Conservation (phyloP, 2,797 vertebrate species). For the Brotula barbata region DNA sequence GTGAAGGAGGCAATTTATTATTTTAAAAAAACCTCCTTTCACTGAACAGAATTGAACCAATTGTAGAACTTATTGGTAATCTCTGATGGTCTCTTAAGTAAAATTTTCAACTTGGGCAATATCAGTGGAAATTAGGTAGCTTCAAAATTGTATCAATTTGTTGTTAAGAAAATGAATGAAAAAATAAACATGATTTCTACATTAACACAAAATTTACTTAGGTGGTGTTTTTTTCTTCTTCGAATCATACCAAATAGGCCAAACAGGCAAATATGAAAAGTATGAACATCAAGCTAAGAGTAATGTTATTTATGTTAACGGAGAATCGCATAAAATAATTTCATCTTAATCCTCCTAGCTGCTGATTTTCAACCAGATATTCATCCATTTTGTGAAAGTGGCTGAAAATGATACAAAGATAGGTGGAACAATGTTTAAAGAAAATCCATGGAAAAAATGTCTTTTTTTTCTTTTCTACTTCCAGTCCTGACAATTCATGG, state of each 20-base stretch:
- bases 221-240: no score
- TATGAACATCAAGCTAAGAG: constrained; percentile 6
- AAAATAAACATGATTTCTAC: no score
- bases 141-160: not conserved
- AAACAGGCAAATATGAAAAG: constrained; percentile 15
- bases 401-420: constrained; percentile 52
- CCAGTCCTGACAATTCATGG: constrained; percentile 36
- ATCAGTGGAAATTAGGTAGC: no score
- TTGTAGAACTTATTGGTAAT: not conserved
- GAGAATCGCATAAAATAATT: constrained; percentile 5
- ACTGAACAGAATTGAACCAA: not conserved
- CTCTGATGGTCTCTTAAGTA: no score
- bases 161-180: no score
- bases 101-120: no score
- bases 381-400: constrained; percentile 37
- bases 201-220: no score
- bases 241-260: not conserved
- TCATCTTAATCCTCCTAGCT: constrained; percentile 52
- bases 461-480: constrained; percentile 36
- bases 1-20: not conserved
- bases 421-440: constrained; percentile 27
- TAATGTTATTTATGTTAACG: constrained; percentile 27
- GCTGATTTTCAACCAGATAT: constrained; percentile 42
- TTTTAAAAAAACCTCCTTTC: not conserved
- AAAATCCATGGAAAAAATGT: constrained; percentile 44